Base-by-base conservation (phyloP, 2,113 vertebrate genomes). In the Nerophis lumbriciformis region DNA sequence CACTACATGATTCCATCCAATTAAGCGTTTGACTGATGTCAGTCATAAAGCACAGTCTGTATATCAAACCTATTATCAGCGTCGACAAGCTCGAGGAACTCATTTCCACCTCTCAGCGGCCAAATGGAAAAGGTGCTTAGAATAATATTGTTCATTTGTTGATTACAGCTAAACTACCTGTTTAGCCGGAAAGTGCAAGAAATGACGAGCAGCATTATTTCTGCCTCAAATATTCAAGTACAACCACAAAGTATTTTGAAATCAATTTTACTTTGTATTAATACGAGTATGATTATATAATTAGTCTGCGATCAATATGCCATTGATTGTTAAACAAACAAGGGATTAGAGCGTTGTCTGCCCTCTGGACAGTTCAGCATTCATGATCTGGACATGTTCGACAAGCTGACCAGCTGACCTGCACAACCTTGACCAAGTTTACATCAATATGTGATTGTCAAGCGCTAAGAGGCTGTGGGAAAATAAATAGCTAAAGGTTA, bases 381-480 rank as follows among this genome's bases (percentile, higher is more conserved):
- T 74, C 80, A 79, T 79, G 76, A 78, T 83, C 47, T 84, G 78
- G 74, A 78, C 57, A 44, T 82, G 69, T 82, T 85, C 71, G 75
- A 81, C 80, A 80, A 68, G 58, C 76, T 65, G 78, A 79, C 79
- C 83, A 76, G 65, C 70, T 76, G 76, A 76, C 72, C 78, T 57
- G 45, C 19, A 19, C 77, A 88, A 88, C 85, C 83, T 88, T 88
- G 84, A 86, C 75, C 75, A 79, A 66, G 78, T 75, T 75, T 81
- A 67, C 71, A 55, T 88, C 83, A 66, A 88, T 88, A 85, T 5
- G 6, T 10, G 62, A 86, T 86, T 79, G 78, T 84, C 80, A 66
- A 77, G 77, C 76, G 81, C 84, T 78, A 56, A 65, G 53, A 81
- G 85, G 81, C 86, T 87, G 85, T 88, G 85, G 85, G 85, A 87